phyloP scores from a whole-genome alignment of 2,797 vertebrate species.

The Periparus ater region DNA sequence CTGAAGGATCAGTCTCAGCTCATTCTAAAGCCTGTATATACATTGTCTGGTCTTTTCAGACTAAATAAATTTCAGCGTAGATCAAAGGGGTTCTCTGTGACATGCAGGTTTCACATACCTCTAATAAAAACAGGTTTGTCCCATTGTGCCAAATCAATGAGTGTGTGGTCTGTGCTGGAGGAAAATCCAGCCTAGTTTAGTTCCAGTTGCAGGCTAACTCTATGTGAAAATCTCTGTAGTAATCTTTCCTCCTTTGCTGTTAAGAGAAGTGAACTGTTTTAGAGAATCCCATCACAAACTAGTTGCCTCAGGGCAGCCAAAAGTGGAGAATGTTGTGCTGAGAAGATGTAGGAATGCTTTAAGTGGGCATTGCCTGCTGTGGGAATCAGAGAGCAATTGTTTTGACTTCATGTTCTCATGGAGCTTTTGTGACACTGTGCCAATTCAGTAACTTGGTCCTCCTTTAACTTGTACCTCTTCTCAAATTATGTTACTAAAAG shows the following conservation, averaged over 20 bases:
- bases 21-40: background rate
- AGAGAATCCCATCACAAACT: background rate
- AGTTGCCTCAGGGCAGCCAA: background rate
- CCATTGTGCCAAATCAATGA: background rate
- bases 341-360: background rate
- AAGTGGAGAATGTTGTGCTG: background rate
- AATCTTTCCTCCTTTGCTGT: background rate
- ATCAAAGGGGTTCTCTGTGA: background rate
- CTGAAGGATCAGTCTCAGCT: background rate
- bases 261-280: background rate
- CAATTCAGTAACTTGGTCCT: background rate
- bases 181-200: background rate
- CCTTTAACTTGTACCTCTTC: background rate
- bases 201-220: background rate
- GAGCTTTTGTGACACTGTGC: background rate
- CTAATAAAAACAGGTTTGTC: background rate
- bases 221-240: background rate
- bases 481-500: background rate
- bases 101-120: fast-evolving
- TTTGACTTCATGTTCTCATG: background rate
- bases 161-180: background rate
- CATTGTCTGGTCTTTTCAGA: background rate
- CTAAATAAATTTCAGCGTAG: background rate
- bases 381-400: background rate
- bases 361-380: background rate